phyloP scores from a whole-genome alignment of 2,797 vertebrate species.

The Hozukius guyotensis region DNA sequence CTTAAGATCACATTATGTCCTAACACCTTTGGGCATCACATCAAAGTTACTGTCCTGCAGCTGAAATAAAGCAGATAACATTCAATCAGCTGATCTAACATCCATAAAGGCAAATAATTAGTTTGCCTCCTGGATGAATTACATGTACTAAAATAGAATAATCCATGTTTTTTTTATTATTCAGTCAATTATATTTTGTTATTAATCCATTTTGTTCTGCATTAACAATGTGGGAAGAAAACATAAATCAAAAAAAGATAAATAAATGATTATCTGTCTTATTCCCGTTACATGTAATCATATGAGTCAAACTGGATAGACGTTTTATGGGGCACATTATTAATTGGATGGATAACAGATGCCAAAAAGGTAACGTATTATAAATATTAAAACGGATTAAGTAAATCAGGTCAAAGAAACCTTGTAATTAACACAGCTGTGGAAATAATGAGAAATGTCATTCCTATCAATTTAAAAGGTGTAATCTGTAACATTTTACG shows the following conservation, averaged over 20 bases:
- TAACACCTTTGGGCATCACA: neutral
- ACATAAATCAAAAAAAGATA: neutral
- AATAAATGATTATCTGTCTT: conserved; percentile 8
- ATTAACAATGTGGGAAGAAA: neutral
- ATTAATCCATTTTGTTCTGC: neutral
- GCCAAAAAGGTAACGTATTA: conserved; percentile 3
- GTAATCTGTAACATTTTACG: neutral
- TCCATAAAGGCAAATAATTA: neutral
- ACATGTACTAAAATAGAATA: neutral
- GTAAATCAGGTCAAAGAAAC: conserved; percentile 26
- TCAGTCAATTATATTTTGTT: neutral
- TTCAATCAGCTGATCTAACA: conserved; percentile 6
- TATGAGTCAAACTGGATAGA: neutral
- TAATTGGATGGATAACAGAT: neutral
- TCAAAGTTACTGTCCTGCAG: neutral
- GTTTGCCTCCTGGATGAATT: neutral
- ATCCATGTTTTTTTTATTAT: neutral
- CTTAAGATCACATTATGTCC: conserved; percentile 6
- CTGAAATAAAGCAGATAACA: neutral
- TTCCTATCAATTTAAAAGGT: conserved; percentile 4
- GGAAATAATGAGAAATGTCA: neutral
- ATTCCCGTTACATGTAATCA: no score
- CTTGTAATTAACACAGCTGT: conserved; percentile 10
- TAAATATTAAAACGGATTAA: conserved; percentile 19
- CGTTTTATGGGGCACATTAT: neutral